phyloP scores from a whole-genome alignment of 2,888 invertebrate species.

The Coelopa pilipes region DNA sequence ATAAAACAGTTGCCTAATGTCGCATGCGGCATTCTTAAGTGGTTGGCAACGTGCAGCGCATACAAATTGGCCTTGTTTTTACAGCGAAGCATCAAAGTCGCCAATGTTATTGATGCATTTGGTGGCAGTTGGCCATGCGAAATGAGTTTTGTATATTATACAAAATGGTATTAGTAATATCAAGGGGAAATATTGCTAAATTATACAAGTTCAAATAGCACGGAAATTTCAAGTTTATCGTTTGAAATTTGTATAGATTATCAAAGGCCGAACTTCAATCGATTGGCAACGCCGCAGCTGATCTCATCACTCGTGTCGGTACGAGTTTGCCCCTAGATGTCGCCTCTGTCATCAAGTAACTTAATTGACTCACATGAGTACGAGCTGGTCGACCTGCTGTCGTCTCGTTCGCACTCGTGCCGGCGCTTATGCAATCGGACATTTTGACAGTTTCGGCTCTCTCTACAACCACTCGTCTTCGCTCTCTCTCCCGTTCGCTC shows the following conservation, averaged over 20 bases:
- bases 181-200: neutral
- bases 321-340: neutral
- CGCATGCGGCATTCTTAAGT: neutral
- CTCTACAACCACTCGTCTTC: neutral
- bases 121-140: too few relatives aligned
- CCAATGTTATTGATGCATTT: too few relatives aligned
- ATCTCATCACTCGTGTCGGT: neutral
- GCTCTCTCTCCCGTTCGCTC: neutral
- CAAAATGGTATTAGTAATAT: neutral
- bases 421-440: neutral
- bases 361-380: neutral
- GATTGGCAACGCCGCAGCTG: constrained; percentile 2
- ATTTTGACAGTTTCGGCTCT: neutral
- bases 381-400: too few relatives aligned
- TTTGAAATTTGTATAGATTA: too few relatives aligned
- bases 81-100: neutral
- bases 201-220: neutral
- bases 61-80: neutral
- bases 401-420: too few relatives aligned
- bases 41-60: neutral
- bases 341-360: neutral
- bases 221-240: neutral
- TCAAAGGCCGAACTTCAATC: too few relatives aligned
- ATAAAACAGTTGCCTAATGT: neutral
- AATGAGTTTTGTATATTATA: neutral